Evolutionary conservation across 2,888 invertebrate genomes (phyloP).

Genomic region (Scaptodrosophila latifasciaeformis): DNA sequence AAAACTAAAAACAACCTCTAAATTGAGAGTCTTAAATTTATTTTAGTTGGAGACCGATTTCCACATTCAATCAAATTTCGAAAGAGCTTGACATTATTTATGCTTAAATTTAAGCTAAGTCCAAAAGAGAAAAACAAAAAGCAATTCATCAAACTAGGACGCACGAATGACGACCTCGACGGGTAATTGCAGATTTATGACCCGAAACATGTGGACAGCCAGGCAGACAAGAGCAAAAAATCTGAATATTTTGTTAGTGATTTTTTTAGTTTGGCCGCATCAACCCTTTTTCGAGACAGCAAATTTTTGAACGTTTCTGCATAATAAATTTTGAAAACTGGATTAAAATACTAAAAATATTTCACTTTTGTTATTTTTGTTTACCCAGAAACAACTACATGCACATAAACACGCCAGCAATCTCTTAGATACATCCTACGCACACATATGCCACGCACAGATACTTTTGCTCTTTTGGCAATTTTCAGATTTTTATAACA

Average conservation of each 20-base stretch:
- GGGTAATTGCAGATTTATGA: conserved; percentile 59
- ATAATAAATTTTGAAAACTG: conserved; percentile 59
- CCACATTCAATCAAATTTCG: no score
- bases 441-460: neutral
- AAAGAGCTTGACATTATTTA: no score
- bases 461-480: conserved; percentile 42
- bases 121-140: no score
- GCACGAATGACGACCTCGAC: conserved; percentile 29
- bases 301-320: conserved; percentile 54
- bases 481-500: conserved; percentile 29
- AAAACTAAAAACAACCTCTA: no score
- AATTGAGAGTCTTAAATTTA: no score
- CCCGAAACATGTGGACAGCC: conserved; percentile 54
- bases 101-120: no score
- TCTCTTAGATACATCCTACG: neutral
- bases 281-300: conserved; percentile 4
- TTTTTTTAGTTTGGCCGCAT: neutral
- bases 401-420: neutral
- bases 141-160: no score
- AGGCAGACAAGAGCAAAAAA: neutral
- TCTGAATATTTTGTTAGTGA: neutral
- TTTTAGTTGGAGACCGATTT: no score
- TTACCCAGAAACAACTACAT: neutral
- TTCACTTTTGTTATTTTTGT: conserved; percentile 10
- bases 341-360: conserved; percentile 52